These are phyloP conservation scores for Fragum sueziense DNA, from an alignment of 2,888 invertebrate genomes.

Conservation along the genomic window DNA sequence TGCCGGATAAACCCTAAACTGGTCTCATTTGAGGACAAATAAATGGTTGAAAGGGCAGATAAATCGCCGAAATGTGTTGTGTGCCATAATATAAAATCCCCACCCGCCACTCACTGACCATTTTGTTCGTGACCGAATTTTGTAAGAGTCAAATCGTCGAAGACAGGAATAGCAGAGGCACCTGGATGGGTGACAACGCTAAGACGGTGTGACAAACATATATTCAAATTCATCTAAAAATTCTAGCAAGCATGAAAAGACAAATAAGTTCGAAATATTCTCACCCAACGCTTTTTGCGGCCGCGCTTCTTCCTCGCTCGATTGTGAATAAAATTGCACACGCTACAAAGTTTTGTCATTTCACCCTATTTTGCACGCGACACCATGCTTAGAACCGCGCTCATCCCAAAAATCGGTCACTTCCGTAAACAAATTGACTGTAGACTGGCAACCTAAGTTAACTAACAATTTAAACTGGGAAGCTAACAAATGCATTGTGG, in stretches of 20 bases:
- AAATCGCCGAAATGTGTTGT: not conserved
- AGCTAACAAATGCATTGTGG: too few species aligned
- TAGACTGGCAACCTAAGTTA: not conserved
- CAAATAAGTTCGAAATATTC: too few species aligned
- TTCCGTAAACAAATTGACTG: not conserved
- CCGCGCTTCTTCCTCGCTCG: slow-evolving; percentile 7
- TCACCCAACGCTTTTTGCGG: not conserved
- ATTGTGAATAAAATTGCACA: slow-evolving; percentile 11
- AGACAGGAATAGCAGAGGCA: not conserved
- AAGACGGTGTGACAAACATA: too few species aligned
- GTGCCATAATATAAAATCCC: not conserved
- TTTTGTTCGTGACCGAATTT: slow-evolving; percentile 10
- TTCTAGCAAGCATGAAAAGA: too few species aligned
- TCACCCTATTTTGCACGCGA: slow-evolving; percentile 7
- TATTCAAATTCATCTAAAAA: too few species aligned
- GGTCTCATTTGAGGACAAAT: too few species aligned
- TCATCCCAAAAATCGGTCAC: not conserved
- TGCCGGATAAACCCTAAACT: too few species aligned
- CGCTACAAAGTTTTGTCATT: not conserved
- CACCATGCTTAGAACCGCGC: not conserved
- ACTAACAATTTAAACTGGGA: too few species aligned
- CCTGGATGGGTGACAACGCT: too few species aligned
- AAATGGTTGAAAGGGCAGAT: too few species aligned
- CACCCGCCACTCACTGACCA: not conserved
- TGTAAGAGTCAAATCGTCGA: not conserved